A percentile compares a stretch with the other conserved stretches of the same genome.
Conservation (phyloP, 2,113 vertebrate species). For the Pollimyrus isidori region DNA sequence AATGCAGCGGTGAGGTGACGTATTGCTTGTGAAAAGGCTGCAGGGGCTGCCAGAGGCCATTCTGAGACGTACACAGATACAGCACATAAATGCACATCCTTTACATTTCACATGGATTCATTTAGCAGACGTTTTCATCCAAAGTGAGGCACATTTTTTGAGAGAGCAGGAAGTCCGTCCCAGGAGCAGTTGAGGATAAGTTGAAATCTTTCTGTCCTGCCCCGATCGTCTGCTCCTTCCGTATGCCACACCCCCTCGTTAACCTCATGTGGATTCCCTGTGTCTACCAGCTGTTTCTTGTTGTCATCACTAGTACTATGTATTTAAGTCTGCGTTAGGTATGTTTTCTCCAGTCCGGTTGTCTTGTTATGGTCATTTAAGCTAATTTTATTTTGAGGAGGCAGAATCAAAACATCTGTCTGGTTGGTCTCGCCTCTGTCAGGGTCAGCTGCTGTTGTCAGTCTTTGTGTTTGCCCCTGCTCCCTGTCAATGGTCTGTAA, state of each 20-base stretch:
- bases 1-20: slow-evolving; percentile 17
- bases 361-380: too few relatives aligned
- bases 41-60: slow-evolving; percentile 7
- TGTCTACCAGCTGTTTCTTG: too few relatives aligned
- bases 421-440: neutral
- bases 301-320: too few relatives aligned
- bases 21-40: slow-evolving; percentile 29
- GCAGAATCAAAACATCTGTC: neutral
- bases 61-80: neutral
- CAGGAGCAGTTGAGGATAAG: neutral
- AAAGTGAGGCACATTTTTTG: neutral
- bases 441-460: too few relatives aligned
- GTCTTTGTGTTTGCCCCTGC: too few relatives aligned
- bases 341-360: too few relatives aligned
- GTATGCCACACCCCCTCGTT: too few relatives aligned
- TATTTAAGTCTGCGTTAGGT: too few relatives aligned
- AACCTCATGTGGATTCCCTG: too few relatives aligned
- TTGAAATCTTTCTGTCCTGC: too few relatives aligned
- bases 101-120: neutral
- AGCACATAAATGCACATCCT: neutral
- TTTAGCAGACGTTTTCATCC: neutral
- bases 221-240: too few relatives aligned
- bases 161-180: neutral
- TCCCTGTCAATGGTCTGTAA: too few relatives aligned
- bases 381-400: neutral